A percentile compares a stretch with the other conserved stretches of the same genome.
These are phyloP conservation scores for Cromileptes altivelis DNA, from an alignment of 2,113 vertebrate species.

Conservation along the genomic window DNA sequence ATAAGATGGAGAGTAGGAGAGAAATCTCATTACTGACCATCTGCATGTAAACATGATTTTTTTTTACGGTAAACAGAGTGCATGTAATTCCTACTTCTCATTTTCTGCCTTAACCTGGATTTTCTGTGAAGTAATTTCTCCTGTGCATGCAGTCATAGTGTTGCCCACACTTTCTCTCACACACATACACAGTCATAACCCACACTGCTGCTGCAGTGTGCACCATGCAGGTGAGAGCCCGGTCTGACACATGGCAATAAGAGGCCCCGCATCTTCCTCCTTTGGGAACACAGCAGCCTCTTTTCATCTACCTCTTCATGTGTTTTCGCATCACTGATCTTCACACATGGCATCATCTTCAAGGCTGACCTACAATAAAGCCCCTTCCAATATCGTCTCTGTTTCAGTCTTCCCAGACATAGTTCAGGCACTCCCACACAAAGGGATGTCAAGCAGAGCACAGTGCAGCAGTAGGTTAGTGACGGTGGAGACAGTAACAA, in stretches of 20 bases:
- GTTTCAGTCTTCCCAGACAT: slow-evolving; percentile 26
- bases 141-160: slow-evolving; percentile 16
- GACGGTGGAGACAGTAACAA: slow-evolving; percentile 4
- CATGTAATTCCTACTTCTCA: background rate
- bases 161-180: slow-evolving; percentile 8
- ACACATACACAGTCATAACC: background rate
- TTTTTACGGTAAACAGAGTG: background rate
- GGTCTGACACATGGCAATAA: slow-evolving; percentile 37
- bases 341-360: slow-evolving; percentile 61
- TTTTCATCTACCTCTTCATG: slow-evolving; percentile 38
- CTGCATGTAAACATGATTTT: slow-evolving; percentile 1
- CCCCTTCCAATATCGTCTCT: slow-evolving; percentile 31
- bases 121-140: background rate
- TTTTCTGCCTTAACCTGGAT: background rate
- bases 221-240: slow-evolving; percentile 27
- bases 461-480: slow-evolving; percentile 15
- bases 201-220: slow-evolving; percentile 9
- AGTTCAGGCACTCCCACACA: slow-evolving; percentile 21
- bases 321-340: slow-evolving; percentile 52
- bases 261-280: slow-evolving; percentile 15
- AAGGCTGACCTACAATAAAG: slow-evolving; percentile 56
- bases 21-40: slow-evolving; percentile 8
- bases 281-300: slow-evolving; percentile 30
- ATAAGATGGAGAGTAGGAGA: background rate
- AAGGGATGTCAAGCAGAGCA: slow-evolving; percentile 31